Evolutionary conservation across 2,113 vertebrate species (phyloP).

Genomic region (Vimba vimba): DNA sequence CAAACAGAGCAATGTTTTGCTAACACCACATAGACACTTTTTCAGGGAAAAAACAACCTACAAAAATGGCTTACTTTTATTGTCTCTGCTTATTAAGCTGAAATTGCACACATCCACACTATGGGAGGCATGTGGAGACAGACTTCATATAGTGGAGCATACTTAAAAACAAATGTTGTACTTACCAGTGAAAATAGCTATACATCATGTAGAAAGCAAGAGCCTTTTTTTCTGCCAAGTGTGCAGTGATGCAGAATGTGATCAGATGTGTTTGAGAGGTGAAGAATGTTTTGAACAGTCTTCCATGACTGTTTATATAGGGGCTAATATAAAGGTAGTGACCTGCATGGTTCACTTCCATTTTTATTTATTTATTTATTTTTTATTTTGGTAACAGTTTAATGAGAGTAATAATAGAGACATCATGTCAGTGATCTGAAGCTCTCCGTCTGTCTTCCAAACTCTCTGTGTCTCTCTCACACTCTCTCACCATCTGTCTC

Average conservation of each 20-base stretch:
- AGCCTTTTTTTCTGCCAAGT: not conserved
- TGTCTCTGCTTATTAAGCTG: constrained; percentile 16
- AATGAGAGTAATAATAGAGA: constrained; percentile 25
- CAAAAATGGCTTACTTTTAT: not conserved
- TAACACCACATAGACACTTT: not conserved
- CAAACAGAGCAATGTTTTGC: not conserved
- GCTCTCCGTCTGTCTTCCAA: constrained; percentile 22
- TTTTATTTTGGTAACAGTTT: not conserved
- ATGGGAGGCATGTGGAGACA: not conserved
- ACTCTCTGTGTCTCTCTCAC: not conserved
- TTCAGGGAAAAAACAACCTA: not conserved
- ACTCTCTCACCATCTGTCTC: constrained; percentile 20
- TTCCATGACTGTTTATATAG: not conserved
- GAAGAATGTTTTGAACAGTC: not conserved
- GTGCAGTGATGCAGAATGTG: not conserved
- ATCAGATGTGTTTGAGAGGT: not conserved
- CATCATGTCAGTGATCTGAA: constrained; percentile 20
- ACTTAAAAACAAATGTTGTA: not conserved
- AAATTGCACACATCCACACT: not conserved
- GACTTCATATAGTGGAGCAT: not conserved
- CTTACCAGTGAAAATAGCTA: not conserved
- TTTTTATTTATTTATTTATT: not conserved
- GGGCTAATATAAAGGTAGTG: not conserved
- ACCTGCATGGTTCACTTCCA: not conserved
- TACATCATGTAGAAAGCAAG: not conserved